Conservation (phyloP, 1,140 invertebrate species). For the Cecropterus lyciades region DNA sequence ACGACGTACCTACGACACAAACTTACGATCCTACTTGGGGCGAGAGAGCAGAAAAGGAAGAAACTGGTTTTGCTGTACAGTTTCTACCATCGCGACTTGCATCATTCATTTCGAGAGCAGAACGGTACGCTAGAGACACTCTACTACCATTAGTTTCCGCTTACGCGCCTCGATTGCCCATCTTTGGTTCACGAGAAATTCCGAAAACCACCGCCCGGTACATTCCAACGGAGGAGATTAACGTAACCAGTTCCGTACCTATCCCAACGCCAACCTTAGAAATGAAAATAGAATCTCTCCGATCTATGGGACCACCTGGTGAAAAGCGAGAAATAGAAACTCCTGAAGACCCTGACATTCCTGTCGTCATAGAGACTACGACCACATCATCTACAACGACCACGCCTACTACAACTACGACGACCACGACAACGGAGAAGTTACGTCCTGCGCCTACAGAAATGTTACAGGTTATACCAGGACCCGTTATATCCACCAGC, state of each 20-base stretch:
- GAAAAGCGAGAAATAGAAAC: slow-evolving; percentile 68
- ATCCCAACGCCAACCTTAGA: slow-evolving; percentile 77
- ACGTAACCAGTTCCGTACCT: slow-evolving; percentile 64
- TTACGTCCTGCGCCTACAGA: slow-evolving; percentile 61
- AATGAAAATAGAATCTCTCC: slow-evolving; percentile 78
- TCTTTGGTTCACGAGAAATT: slow-evolving; percentile 79
- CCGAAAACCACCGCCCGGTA: slow-evolving; percentile 70
- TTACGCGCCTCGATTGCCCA: slow-evolving; percentile 89
- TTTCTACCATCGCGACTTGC: slow-evolving; percentile 90
- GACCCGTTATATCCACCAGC: slow-evolving; percentile 65
- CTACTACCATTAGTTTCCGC: slow-evolving; percentile 90
- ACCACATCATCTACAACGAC: slow-evolving; percentile 57
- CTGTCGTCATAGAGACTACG: slow-evolving; percentile 61
- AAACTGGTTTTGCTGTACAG: slow-evolving; percentile 88
- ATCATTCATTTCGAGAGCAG: slow-evolving; percentile 91
- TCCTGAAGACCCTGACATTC: slow-evolving; percentile 72
- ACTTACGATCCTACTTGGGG: slow-evolving; percentile 62
- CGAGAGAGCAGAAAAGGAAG: slow-evolving; percentile 63
- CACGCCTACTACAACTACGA: slow-evolving; percentile 41
- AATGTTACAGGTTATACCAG: slow-evolving; percentile 69
- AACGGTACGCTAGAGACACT: slow-evolving; percentile 91
- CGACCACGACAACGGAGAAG: slow-evolving; percentile 54
- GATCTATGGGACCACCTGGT: slow-evolving; percentile 73
- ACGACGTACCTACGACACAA: slow-evolving; percentile 67
- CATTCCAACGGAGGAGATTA: slow-evolving; percentile 74